phyloP scores from a whole-genome alignment of 2,797 vertebrate species.

The Nothura maculosa region DNA sequence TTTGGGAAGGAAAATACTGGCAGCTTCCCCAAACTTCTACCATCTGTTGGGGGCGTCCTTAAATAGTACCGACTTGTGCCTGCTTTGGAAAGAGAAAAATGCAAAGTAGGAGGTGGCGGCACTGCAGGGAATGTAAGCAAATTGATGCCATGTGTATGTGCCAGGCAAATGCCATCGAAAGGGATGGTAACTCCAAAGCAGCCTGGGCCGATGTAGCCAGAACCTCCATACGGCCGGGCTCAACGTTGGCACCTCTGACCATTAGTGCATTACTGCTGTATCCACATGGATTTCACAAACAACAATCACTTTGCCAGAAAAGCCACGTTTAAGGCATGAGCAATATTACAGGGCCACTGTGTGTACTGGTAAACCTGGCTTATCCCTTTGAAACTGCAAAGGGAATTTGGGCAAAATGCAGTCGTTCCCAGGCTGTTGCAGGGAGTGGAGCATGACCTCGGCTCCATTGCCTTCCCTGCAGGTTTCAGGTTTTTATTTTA shows the following conservation, averaged over 20 bases:
- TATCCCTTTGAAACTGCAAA: no score
- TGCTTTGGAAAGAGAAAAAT: background rate
- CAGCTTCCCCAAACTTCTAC: background rate
- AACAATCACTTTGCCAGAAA: background rate
- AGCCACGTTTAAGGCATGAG: no score
- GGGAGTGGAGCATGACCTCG: no score
- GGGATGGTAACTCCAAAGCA: background rate
- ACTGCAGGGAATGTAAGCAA: accelerated
- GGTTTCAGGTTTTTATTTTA: no score
- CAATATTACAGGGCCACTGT: no score
- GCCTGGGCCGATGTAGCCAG: background rate
- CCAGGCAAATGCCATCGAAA: accelerated
- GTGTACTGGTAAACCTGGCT: no score
- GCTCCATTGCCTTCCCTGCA: no score
- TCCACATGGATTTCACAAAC: background rate
- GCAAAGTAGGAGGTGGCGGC: background rate
- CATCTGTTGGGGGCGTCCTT: background rate
- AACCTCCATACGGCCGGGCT: background rate
- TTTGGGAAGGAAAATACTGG: background rate
- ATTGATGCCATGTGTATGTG: accelerated
- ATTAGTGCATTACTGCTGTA: background rate
- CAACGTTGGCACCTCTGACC: background rate
- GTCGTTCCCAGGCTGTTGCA: no score
- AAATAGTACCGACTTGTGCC: background rate
- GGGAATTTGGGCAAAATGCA: no score